Evolutionary conservation across 2,888 invertebrate genomes (phyloP), one percentile per base, ranked within the genome.

Genomic region (Ceriagrion tenellum): DNA sequence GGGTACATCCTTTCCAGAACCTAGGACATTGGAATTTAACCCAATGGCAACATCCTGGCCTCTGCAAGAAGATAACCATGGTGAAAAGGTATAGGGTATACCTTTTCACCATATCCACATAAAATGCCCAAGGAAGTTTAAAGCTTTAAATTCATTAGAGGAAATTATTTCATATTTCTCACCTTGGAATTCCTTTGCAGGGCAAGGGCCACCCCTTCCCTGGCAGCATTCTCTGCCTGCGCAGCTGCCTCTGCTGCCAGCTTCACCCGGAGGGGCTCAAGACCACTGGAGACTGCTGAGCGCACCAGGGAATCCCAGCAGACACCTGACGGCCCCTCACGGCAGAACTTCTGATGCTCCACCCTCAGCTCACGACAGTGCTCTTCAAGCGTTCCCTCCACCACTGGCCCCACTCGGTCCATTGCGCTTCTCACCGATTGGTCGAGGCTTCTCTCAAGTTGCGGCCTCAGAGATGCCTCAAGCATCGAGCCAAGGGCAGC

Each of bases 151-250:
- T n/a, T n/a, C n/a, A n/a, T 10, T 23, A 16, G 30, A 74, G 20
- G 20, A 20, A 74, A 16, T 23, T 3, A 23, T 26, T 59, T 16
- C 59, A 59, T 2, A 59, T 8, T 20, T 18, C 93, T 26, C 10
- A 93, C 93, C 93, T 93, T 93, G n/a, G 93, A 93, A n/a, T 93
- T 93, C 26, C 69, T 40, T 26, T 93, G 93, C 16, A 93, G 69
- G n/a, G 93, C 93, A 26, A 93, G 40, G 18, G 93, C 63, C 16
- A 93, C 93, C 10, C 93, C 93, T 55, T 93, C 93, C n/a, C 93
- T 93, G 47, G 93, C 93, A 16, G 93, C 93, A 1, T 69, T n/a
- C 47, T 93, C 93, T 4, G 93, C 93, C n/a, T 93, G 93, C 8
- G 55, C 26, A 26, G 69, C 93, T 0, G 93, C 93, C 47, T 93